Evolutionary conservation across 64 coral and sea anemone species (phyloP).

Genomic region (Orbicella faveolata): DNA sequence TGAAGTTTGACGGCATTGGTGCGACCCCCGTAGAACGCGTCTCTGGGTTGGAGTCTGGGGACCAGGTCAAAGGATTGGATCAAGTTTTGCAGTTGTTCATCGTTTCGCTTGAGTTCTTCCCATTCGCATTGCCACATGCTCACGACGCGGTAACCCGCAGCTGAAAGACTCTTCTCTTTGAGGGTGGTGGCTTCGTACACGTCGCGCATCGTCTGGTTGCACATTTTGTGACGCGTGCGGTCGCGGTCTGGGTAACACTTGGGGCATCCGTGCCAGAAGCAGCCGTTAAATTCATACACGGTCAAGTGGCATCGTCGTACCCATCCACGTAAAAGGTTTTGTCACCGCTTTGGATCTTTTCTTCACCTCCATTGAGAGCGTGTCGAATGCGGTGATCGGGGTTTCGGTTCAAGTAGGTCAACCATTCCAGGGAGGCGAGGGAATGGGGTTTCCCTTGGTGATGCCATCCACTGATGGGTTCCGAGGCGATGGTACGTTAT

Average conservation of each 20-base stretch:
- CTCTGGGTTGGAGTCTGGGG: too few species aligned
- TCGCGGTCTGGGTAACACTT: constrained; percentile 24
- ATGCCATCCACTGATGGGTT: constrained; percentile 25
- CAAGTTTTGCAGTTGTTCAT: not conserved
- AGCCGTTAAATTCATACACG: constrained; percentile 20
- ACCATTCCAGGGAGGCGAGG: too few species aligned
- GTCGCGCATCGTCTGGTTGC: not conserved
- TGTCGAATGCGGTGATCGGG: too few species aligned
- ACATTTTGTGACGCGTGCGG: not conserved
- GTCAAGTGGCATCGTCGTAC: not conserved
- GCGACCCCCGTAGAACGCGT: too few species aligned
- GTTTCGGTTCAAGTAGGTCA: too few species aligned
- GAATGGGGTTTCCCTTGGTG: not conserved
- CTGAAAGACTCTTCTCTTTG: not conserved
- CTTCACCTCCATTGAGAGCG: not conserved
- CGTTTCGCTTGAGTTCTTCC: not conserved
- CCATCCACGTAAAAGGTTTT: not conserved
- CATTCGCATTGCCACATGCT: not conserved
- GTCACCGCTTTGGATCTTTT: not conserved
- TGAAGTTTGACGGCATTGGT: not conserved
- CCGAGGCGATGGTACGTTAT: not conserved
- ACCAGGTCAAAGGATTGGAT: too few species aligned
- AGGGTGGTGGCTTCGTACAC: not conserved
- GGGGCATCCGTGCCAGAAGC: too few species aligned
- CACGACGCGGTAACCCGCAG: not conserved